A percentile compares a stretch with the other conserved stretches of the same genome.
Conservation (phyloP, 1,140 invertebrate species). For the Apis mellifera region Amel_HAv3.1 CM009945.2:8744001-8744500, state of each 20-base stretch:
- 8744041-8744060: neutral
- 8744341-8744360: conserved; percentile 36
- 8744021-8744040: neutral
- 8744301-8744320: conserved; percentile 61
- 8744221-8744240: neutral
- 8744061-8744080: too few species aligned
- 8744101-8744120: too few species aligned
- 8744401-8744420: conserved; percentile 67
- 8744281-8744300: conserved; percentile 62
- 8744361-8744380: conserved; percentile 44
- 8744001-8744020: conserved; percentile 24
- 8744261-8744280: conserved; percentile 58
- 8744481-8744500: conserved; percentile 50
- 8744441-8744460: conserved; percentile 55
- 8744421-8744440: conserved; percentile 67
- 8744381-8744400: conserved; percentile 58
- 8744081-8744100: too few species aligned
- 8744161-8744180: conserved; percentile 31
- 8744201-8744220: conserved; percentile 18
- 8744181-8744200: conserved; percentile 56
- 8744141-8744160: too few species aligned
- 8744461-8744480: conserved; percentile 39
- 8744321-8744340: conserved; percentile 57
- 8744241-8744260: conserved; percentile 62
- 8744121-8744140: too few species aligned